Base-by-base conservation (phyloP, 2,888 invertebrate species). In the Acanthoscelides obtectus region DNA sequence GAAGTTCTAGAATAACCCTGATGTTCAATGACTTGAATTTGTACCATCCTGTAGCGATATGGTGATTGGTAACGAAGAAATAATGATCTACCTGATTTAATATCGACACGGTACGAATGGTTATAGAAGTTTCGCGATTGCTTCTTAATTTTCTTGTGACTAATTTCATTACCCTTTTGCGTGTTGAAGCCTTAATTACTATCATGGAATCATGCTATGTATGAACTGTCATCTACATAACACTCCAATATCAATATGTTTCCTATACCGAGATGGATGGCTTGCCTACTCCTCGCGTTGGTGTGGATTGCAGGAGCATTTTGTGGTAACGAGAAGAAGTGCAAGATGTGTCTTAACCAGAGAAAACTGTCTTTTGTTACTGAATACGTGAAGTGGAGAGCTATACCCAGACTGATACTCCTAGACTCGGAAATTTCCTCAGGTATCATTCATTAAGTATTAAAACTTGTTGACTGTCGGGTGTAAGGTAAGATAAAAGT, bases 341-440 rank as follows among this genome's bases (percentile, higher is more conserved):
- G 25, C 25, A 45, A 45, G 45, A 45, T 45, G 45, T 12, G 45
- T 12, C 45, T 45, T 17, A 45, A 17, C 17, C 63, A 70, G 20
- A 75, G 72, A 66, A 73, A 76, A 71, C 64, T 76, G 20, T 71
- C 75, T 22, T 73, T 80, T 3, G 75, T 79, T 27, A 71, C 76
- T 21, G 78, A 79, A 67, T 79, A 80, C 70, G 73, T 73, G 5
- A 72, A 74, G 64, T 79, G 78, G 79, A 75, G 78, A 66, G 76
- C 76, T 66, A 73, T 78, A 64, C 73, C 70, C 64, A 72, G 72
- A 72, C 21, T 80, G 68, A 72, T 78, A 69, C 71, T 80, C 20
- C 70, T 78, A 64, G 79, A 79, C 81, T 67, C 73, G 12, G 63
- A 74, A 4, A 73, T 75, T 12, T 71, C 72, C 66, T 73, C 71